A percentile compares a stretch with the other conserved stretches of the same genome.
Conservation (phyloP, 92 coral and sea anemone species). For the Parazoanthus swiftii region DNA sequence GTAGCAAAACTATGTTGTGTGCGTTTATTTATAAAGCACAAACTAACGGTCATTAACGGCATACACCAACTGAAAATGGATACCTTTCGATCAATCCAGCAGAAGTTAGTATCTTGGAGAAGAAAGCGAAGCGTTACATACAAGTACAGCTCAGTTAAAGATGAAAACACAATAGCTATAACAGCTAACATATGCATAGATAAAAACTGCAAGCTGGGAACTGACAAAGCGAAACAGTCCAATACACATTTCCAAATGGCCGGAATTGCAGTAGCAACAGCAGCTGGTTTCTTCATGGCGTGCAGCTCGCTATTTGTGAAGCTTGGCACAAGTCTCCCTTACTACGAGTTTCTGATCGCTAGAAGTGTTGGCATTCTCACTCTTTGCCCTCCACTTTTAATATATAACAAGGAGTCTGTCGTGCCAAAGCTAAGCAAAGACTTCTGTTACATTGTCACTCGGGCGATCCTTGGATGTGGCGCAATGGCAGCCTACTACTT, state of each 20-base stretch:
- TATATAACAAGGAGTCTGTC: background rate
- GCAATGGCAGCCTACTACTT: conserved; percentile 7
- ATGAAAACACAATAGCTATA: background rate
- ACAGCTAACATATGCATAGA: no score
- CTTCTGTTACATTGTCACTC: background rate
- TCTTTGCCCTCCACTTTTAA: background rate
- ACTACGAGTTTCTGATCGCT: conserved; percentile 15
- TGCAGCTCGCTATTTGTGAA: conserved; percentile 13
- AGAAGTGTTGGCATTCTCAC: conserved; percentile 1
- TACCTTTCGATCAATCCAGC: no score
- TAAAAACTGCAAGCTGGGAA: background rate
- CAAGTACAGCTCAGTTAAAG: background rate
- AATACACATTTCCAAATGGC: background rate
- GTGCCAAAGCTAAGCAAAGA: background rate
- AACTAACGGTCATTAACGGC: no score
- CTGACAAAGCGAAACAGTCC: background rate
- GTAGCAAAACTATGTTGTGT: no score
- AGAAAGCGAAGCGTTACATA: background rate
- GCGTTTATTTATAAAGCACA: no score
- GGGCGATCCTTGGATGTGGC: conserved; percentile 1
- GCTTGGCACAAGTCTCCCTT: background rate
- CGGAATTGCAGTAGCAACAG: conserved; percentile 20
- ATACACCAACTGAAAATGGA: no score
- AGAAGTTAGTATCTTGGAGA: background rate
- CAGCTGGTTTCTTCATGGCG: conserved; percentile 27